Evolutionary conservation across 2,113 vertebrate genomes (phyloP).

Genomic region (Spheniscus mendiculus): DNA sequence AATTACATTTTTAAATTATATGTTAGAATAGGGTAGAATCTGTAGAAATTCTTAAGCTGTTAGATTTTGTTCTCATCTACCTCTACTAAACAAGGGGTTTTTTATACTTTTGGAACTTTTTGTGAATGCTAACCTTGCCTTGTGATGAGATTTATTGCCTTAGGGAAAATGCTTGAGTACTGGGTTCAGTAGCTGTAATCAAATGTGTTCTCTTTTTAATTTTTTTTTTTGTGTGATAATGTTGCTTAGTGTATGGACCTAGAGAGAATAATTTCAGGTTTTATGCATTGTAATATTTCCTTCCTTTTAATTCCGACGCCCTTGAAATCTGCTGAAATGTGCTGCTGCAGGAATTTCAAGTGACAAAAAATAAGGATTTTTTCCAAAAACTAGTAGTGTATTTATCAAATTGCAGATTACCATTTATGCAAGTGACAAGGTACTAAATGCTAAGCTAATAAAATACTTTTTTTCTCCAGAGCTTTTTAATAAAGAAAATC

Average conservation of each 20-base stretch:
- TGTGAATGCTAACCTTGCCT: not conserved
- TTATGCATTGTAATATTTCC: not conserved
- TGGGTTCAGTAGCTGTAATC: not conserved
- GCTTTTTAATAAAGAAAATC: not conserved
- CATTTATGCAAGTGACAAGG: not conserved
- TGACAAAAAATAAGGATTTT: not conserved
- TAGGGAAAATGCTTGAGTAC: not conserved
- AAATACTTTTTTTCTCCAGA: not conserved
- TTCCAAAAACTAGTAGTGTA: not conserved
- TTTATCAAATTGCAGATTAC: not conserved
- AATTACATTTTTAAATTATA: not conserved
- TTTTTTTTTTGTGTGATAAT: not conserved
- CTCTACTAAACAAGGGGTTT: fast-evolving
- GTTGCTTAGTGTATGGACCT: not conserved
- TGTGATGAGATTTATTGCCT: not conserved
- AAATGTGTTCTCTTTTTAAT: not conserved
- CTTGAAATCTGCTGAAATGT: not conserved
- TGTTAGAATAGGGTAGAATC: not conserved
- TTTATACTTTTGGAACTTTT: not conserved
- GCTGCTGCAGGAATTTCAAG: not conserved
- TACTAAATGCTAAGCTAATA: not conserved
- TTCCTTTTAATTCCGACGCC: not conserved
- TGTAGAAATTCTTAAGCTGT: not conserved
- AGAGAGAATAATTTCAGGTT: not conserved
- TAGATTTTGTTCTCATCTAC: not conserved